Evolutionary conservation across 2,888 invertebrate genomes (phyloP), one percentile per base, ranked within the genome.

Genomic region (Litoditis marina): DNA sequence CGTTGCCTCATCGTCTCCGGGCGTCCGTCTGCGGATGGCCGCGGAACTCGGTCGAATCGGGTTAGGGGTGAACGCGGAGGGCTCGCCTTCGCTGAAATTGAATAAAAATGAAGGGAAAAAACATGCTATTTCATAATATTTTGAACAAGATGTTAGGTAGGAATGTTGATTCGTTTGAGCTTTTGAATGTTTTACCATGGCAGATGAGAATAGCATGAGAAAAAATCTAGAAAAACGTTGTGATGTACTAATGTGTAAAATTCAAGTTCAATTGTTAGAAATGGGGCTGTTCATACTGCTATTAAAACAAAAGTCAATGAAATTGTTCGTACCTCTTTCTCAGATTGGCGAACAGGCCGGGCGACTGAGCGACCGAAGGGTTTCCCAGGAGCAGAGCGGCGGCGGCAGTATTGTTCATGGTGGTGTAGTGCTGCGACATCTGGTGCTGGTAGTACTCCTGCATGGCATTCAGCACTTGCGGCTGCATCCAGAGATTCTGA

Each of bases 361-460:
- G 56, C 51, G 67, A 49, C 56, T 63, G 57, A 31, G 51, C 34
- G 11, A 39, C 30, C 3, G 69, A 65, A 22, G 66, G 63, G 47
- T 63, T 69, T 2, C 64, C 65, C 8, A 77, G 66, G 22, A 68
- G 68, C 27, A 80, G 65, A 16, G 77, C 78, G 8, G 69, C 68
- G 2, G 77, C 70, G 0, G 74, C 78, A 0, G 77, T 73, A 16
- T 69, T 68, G 56, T 69, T 76, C 59, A 65, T 68, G 36, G 62
- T 58, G 60, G 67, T 71, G 39, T 60, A 66, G 22, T 62, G 50
- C 28, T 56, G 59, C 16, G 65, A 65, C 53, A 71, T 65, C 13
- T 68, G 66, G n/a, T n/a, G n/a, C 13, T 70, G 66, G 68, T 82
- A 82, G 65, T 82, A 82, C 47, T 79, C 74, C 60, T 79, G 78